Evolutionary conservation across 2,797 vertebrate genomes (phyloP).

Genomic region (Xerus rutilus): DNA sequence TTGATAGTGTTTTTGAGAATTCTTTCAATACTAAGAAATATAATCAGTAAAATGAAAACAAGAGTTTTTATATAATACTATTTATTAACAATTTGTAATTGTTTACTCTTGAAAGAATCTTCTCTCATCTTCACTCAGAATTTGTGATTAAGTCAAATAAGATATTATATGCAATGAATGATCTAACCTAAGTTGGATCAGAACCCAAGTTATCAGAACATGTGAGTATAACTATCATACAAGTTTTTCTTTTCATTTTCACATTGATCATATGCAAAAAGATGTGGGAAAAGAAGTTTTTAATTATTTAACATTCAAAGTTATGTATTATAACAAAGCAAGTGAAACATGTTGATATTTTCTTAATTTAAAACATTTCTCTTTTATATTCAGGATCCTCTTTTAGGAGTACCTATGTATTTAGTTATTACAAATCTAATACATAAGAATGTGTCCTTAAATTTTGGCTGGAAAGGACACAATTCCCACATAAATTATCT

Average conservation of each 20-base stretch:
- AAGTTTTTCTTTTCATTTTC: neutral
- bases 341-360: neutral
- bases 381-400: neutral
- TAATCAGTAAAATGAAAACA: neutral
- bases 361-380: neutral
- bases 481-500: neutral
- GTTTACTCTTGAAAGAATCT: neutral
- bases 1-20: neutral
- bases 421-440: neutral
- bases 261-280: neutral
- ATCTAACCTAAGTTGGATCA: neutral
- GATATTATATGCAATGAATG: neutral
- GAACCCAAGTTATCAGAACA: neutral
- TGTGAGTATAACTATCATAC: neutral
- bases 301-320: neutral
- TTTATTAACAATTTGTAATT: neutral
- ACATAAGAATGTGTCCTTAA: neutral
- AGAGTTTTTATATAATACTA: neutral
- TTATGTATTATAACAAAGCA: neutral
- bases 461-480: neutral
- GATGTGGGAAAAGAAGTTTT: neutral
- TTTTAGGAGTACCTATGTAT: neutral
- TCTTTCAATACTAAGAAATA: neutral
- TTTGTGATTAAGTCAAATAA: neutral
- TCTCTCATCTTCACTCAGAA: neutral